phyloP scores from a whole-genome alignment of 2,113 vertebrate species.

The Leptobrachium ailaonicum region DNA sequence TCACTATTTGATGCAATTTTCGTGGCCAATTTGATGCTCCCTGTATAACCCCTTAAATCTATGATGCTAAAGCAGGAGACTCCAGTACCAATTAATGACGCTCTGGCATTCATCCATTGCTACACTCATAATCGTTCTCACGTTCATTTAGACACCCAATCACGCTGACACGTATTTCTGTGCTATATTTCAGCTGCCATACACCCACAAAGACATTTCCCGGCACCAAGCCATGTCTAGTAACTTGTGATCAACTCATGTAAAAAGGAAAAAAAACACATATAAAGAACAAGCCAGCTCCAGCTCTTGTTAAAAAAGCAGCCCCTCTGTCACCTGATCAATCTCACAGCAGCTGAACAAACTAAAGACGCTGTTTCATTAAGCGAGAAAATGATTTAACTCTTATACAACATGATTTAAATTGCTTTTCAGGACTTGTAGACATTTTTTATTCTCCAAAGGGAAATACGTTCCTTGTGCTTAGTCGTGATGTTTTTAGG shows the following conservation, averaged over 20 bases:
- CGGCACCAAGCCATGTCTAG: constrained; percentile 15
- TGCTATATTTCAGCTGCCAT: constrained; percentile 3
- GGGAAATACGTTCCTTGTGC: too few relatives aligned
- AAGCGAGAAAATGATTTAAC: constrained; percentile 20
- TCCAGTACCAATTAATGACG: constrained; percentile 24
- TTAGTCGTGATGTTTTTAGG: too few relatives aligned
- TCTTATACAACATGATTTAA: neutral
- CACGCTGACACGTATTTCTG: constrained; percentile 19
- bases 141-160: constrained; percentile 29
- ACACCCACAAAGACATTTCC: constrained; percentile 22
- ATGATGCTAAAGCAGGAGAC: constrained; percentile 4
- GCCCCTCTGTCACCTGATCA: constrained; percentile 26
- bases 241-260: constrained; percentile 31
- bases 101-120: constrained; percentile 11
- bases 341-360: constrained; percentile 28
- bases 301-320: constrained; percentile 14
- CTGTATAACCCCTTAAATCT: neutral
- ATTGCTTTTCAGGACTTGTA: neutral
- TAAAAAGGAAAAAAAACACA: constrained; percentile 1
- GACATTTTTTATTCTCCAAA: neutral
- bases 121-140: constrained; percentile 18
- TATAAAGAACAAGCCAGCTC: constrained; percentile 3
- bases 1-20: too few relatives aligned
- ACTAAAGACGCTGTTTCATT: constrained; percentile 21
- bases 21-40: neutral